Evolutionary conservation across 2,797 vertebrate genomes (phyloP).

Genomic region (Acomys russatus): DNA sequence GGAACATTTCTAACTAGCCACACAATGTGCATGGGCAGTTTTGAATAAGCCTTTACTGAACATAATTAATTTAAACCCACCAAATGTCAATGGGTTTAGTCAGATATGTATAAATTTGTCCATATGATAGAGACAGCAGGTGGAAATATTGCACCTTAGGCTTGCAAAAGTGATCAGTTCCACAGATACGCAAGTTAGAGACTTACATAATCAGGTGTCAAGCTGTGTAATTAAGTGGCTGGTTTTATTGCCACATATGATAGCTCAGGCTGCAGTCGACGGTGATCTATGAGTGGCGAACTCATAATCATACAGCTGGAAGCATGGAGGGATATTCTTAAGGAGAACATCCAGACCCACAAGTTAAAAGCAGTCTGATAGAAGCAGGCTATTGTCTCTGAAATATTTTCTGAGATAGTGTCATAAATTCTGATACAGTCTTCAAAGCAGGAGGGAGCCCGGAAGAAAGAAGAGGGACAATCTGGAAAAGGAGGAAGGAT

Average conservation of each 20-base stretch:
- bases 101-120: constrained; percentile 55
- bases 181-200: constrained; percentile 51
- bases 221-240: constrained; percentile 46
- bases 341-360: not conserved
- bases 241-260: constrained; percentile 52
- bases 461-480: not conserved
- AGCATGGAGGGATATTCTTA: not conserved
- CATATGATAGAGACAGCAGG: constrained; percentile 41
- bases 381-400: not conserved
- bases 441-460: not conserved
- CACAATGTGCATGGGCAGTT: constrained; percentile 11
- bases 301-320: not conserved
- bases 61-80: constrained; percentile 73
- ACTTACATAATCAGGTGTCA: constrained; percentile 30
- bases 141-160: constrained; percentile 27
- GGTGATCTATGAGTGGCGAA: not conserved
- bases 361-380: not conserved
- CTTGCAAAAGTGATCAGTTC: constrained; percentile 50
- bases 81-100: constrained; percentile 55
- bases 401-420: not conserved
- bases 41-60: not conserved
- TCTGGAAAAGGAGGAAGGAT: not conserved
- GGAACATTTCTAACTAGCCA: not conserved
- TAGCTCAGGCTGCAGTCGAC: not conserved
- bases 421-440: not conserved